Base-by-base conservation (phyloP, 2,797 vertebrate genomes). In the Acipenser transmontanus region DNA sequence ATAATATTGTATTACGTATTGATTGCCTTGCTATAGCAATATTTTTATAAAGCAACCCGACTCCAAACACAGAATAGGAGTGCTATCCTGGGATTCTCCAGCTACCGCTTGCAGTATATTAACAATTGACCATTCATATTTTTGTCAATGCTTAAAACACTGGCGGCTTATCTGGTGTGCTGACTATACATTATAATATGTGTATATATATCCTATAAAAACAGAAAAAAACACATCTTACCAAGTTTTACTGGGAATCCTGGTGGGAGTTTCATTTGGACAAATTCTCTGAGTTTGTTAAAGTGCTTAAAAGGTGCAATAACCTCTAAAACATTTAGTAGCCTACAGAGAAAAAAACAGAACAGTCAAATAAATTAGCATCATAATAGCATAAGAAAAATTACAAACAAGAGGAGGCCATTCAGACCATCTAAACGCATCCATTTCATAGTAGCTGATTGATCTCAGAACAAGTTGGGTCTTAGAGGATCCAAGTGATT, bases 231-330 rank as follows among this genome's bases (percentile, higher is more conserved):
- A 52, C 5, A 12, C 8, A 34, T 61, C 89, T 91, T 85, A 98
- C 97, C 97, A 71, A 99, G 80, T 82, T 99, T 99, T 73, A 99
- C 97, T 72, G 97, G 97, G 83, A 99, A 99, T 71, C 97, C 97
- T 49, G 97, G 97, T 52, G 97, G 97, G 81, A 99, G 96, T 82
- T 99, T 99, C 97, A 99, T 98, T 81, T 99, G 97, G 81, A 99
- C 97, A 86, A 99, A 99, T 91, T 99, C 97, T 92, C 97, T 91
- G 89, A 99, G 95, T 88, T 99, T 99, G 91, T 99, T 99, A 95
- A 99, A 99, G 95, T 99, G 97, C 95, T 99, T 99, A 91, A 99
- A 99, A 75, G 97, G 97, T 77, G 97, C 97, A 65, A 99, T 91
- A 75, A 99, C 94, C 88, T 99, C 97, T 84, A 99, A 89, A 84